Conservation (phyloP, 2,888 invertebrate genomes). For the Diarsia brunnea region DNA sequence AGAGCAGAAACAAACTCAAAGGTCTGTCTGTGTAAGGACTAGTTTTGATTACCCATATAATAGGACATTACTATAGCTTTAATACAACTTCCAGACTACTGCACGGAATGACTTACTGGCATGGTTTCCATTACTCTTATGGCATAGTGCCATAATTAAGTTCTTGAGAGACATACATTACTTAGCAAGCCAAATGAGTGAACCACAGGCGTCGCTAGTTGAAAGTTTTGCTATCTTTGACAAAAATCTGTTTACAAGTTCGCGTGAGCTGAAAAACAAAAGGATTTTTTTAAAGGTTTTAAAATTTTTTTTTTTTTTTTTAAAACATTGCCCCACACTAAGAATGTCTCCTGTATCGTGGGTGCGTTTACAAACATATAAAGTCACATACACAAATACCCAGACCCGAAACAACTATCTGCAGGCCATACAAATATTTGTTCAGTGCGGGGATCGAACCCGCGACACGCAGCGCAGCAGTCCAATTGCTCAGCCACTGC, state of each 20-base stretch:
- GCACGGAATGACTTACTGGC: not conserved
- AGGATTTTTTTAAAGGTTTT: not conserved
- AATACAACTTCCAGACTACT: not conserved
- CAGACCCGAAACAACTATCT: too few relatives aligned
- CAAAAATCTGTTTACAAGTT: constrained; percentile 22
- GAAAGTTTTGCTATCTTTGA: constrained; percentile 23
- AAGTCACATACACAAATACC: too few relatives aligned
- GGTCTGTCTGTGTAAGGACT: too few relatives aligned
- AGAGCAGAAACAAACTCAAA: too few relatives aligned
- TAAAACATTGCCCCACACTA: too few relatives aligned
- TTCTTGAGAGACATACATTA: not conserved
- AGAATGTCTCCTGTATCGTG: too few relatives aligned
- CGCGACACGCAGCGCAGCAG: too few relatives aligned
- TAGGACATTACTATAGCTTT: not conserved
- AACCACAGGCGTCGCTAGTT: not conserved
- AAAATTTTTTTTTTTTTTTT: too few relatives aligned
- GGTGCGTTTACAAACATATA: too few relatives aligned
- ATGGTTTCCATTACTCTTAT: not conserved
- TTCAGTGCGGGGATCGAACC: too few relatives aligned
- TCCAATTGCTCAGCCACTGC: too few relatives aligned
- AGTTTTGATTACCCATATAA: not conserved
- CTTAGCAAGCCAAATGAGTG: not conserved
- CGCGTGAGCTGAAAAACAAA: constrained; percentile 5
- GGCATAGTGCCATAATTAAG: constrained; percentile 27
- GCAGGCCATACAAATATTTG: too few relatives aligned